phyloP scores from a whole-genome alignment of 2,113 vertebrate genomes.

The Zootoca vivipara region DNA sequence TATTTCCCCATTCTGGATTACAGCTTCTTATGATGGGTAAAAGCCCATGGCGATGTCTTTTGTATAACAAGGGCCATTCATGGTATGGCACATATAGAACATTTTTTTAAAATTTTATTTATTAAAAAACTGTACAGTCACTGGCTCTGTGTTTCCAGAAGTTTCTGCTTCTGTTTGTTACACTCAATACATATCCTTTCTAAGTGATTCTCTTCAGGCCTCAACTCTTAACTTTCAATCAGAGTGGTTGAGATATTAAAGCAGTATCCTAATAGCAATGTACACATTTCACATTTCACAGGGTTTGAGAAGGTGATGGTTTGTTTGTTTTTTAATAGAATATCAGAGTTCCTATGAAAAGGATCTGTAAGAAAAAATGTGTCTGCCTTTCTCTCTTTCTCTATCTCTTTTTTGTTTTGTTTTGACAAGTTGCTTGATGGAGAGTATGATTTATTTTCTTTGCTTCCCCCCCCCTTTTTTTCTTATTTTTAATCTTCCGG shows the following conservation, averaged over 20 bases:
- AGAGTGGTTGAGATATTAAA: conserved; percentile 74
- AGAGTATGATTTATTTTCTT: conserved; percentile 42
- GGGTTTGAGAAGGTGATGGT: conserved; percentile 75
- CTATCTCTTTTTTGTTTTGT: conserved; percentile 49
- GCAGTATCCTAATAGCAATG: conserved; percentile 75
- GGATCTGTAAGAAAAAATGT: conserved; percentile 81
- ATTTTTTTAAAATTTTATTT: conserved; percentile 62
- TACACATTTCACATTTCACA: conserved; percentile 87
- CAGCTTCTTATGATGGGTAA: conserved; percentile 64
- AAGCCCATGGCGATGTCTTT: conserved; percentile 71
- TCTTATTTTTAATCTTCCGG: conserved; percentile 56
- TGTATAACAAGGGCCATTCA: conserved; percentile 69
- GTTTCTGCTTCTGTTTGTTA: conserved; percentile 51
- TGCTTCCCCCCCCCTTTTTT: not conserved
- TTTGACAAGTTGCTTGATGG: conserved; percentile 68
- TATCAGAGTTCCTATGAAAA: conserved; percentile 68
- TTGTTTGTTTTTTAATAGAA: conserved; percentile 53
- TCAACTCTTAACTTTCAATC: conserved; percentile 37
- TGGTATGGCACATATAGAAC: conserved; percentile 80
- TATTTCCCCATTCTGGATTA: conserved; percentile 69
- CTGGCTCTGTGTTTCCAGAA: conserved; percentile 70
- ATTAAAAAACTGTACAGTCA: conserved; percentile 70
- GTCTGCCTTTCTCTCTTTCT: conserved; percentile 67
- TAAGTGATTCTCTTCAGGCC: conserved; percentile 58
- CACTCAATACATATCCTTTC: conserved; percentile 52